Evolutionary conservation across 1,140 invertebrate genomes (phyloP), one percentile per base, ranked within the genome.

Genomic region (Drosophila guanche): DNA sequence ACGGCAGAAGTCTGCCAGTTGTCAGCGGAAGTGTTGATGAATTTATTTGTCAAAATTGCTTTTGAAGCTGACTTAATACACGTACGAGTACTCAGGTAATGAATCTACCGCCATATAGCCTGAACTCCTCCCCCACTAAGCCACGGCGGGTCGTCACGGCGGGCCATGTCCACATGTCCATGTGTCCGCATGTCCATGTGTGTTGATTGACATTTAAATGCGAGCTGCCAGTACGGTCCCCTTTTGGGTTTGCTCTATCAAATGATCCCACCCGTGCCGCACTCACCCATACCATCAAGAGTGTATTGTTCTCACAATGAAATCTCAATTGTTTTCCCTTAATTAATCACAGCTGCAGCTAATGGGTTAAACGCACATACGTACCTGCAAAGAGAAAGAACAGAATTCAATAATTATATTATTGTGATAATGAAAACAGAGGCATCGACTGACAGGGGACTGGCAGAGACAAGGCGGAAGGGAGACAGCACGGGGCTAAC

Each of bases 21-120:
- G 83, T 88, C 84, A 88, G 65, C 83, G 71, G 60, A 83, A 76
- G 83, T 88, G 83, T 88, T 88, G 83, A 88, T 88, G 79, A 88
- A 88, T 89, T 88, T 81, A 88, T 88, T 88, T 88, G 83, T 89
- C 79, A 79, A 88, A 88, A 80, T 85, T 69, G 79, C 76, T 86
- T 77, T 80, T 81, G 66, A 66, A 74, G 57, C 61, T 57, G 57
- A 77, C 57, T 73, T 70, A 14, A 37, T 37, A 12, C 33, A 37
- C 33, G 33, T 37, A 37, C 33, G 33, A 37, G 33, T 37, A 37
- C 10, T 37, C 33, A 29, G 14, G 14, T 68, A 67, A 68, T 68
- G 42, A 68, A 68, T 56, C 62, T 43, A 65, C 46, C 58, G 46
- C 62, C 62, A 62, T 23, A 12, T 33, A 4, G 33, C 3, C 8